phyloP scores from a whole-genome alignment of 2,113 vertebrate genomes.

The Manacus vitellinus region DNA sequence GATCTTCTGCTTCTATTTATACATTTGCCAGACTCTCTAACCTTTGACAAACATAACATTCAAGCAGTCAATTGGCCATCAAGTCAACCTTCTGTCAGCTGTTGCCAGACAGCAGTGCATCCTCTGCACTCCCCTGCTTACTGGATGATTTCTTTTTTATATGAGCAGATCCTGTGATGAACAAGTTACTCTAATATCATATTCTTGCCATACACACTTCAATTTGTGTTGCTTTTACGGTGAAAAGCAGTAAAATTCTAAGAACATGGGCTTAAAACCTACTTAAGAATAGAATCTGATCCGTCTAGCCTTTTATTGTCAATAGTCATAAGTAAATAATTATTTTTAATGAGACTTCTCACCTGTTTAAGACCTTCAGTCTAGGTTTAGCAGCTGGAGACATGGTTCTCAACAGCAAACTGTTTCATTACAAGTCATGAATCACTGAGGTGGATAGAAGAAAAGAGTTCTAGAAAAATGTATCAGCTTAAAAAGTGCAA shows the following conservation, averaged over 20 bases:
- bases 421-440: background rate
- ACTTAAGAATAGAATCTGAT: background rate
- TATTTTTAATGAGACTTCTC: background rate
- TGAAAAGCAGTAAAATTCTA: background rate
- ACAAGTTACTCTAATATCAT: background rate
- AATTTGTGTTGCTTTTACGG: background rate
- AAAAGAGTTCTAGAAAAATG: constrained; percentile 13
- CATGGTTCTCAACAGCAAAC: background rate
- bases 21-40: background rate
- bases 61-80: background rate
- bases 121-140: background rate
- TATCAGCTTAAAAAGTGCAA: background rate
- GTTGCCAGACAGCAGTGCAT: background rate
- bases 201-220: background rate
- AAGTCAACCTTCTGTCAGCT: background rate
- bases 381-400: background rate
- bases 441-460: constrained; percentile 5
- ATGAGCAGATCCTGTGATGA: background rate
- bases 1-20: constrained; percentile 36
- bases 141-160: background rate
- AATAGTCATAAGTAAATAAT: background rate
- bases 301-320: background rate
- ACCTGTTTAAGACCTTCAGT: background rate
- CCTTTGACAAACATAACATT: constrained; percentile 14
- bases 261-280: background rate